These are phyloP conservation scores for Pyxicephalus adspersus DNA, from an alignment of 2,113 vertebrate species.

Conservation along the genomic window DNA sequence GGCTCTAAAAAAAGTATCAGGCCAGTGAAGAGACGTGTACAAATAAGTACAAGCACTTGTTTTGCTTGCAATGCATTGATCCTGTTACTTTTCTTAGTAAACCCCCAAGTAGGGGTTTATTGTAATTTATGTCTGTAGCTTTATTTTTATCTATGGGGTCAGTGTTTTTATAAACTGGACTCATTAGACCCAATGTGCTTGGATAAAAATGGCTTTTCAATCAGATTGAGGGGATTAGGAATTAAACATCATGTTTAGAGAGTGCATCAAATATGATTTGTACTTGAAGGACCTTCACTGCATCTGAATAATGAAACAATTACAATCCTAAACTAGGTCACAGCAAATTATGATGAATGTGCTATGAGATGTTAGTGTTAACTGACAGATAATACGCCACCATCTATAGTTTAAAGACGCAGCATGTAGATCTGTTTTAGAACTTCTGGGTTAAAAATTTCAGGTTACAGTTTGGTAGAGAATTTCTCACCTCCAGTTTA, in stretches of 20 bases:
- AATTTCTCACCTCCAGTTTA: no score
- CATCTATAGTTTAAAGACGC: background rate
- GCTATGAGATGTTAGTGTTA: background rate
- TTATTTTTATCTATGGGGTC: background rate
- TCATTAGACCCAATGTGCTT: background rate
- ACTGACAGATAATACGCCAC: background rate
- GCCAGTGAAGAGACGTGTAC: no score
- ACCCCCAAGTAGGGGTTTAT: no score
- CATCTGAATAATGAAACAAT: conserved; percentile 35
- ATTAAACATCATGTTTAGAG: background rate
- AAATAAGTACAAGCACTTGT: no score
- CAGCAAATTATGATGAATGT: conserved; percentile 33
- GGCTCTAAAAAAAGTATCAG: no score
- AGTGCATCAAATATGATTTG: conserved; percentile 16
- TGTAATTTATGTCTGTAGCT: no score
- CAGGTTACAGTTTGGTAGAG: no score
- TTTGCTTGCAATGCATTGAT: no score
- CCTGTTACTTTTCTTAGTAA: no score
- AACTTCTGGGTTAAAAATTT: background rate
- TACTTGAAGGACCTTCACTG: conserved; percentile 28
- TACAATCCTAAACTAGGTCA: conserved; percentile 30
- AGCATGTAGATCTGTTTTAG: background rate
- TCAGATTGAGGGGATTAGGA: conserved; percentile 5
- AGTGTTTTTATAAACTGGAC: background rate
- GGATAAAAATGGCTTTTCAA: background rate